Evolutionary conservation across 2,888 invertebrate species (phyloP), one percentile per base, ranked within the genome.

Genomic region (Agonopterix arenella): DNA sequence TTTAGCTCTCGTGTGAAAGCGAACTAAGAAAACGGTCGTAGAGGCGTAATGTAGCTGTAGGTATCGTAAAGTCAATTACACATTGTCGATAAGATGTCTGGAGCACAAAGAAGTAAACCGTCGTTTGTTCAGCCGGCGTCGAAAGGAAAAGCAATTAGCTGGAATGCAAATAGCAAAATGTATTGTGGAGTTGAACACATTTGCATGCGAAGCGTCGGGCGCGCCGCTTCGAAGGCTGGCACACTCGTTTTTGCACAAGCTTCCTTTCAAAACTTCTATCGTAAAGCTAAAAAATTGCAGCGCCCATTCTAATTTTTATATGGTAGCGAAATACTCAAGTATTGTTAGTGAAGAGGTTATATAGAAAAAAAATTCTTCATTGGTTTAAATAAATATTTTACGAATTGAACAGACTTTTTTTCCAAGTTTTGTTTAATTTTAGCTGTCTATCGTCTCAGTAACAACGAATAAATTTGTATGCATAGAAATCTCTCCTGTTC

Each of bases 111-210:
- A 74, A 79, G 67, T 75, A 72, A 75, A 68, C 61, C 68, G 57
- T 69, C 68, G 69, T 77, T 80, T 73, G 71, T 73, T 69, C 64
- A 59, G 62, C 56, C 60, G 62, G 62, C 66, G 75, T 68, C 67
- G 73, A 82, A 80, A 83, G 82, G 82, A 80, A 83, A 82, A 80
- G 82, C 84, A 84, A 85, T 85, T 86, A 85, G 79, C 76, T 74
- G 54, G 70, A 83, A 81, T 76, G 76, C 76, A 81, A 84, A 84
- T 81, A 78, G 74, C 72, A 61, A 76, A 80, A 77, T 79, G 76
- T 80, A 81, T 79, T 78, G 80, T 79, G 76, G 73, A 76, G 70
- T 66, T 76, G 64, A 69, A 64, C 68, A 69, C 73, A 84, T 85
- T 85, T 80, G 78, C 85, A 85, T 84, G 73, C 69, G 70, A 76